Evolutionary conservation across 1,140 invertebrate species (phyloP), one percentile per base, ranked within the genome.

Genomic region (Solen grandis): DNA sequence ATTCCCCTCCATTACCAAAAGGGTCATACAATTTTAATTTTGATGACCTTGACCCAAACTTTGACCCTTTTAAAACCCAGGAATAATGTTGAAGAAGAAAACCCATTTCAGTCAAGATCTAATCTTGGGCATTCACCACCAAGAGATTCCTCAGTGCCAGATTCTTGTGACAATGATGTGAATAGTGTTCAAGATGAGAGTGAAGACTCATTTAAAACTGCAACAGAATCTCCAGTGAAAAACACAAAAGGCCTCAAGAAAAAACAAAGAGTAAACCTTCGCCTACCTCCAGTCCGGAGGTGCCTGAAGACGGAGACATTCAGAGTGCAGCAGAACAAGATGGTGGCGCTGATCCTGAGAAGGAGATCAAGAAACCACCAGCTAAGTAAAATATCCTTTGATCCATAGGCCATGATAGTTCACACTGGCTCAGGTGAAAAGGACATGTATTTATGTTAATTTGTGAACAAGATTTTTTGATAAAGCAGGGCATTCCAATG

Each of bases 21-120:
- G 76, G 76, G 16, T 36, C 65, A 8, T 79, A 79, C 55, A 69
- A 69, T 27, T 35, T 79, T 52, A 79, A 79, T 46, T 79, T 79
- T 79, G 76, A 79, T 70, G 76, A 79, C 16, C 25, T 79, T 5
- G 76, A 79, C 62, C 55, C 69, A 59, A 31, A 54, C 10, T 66
- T 76, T 35, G 74, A 76, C 41, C 74, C 74, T 36, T 76, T 76
- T 29, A 76, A 36, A 60, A 38, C 14, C 41, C 22, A 74, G 41
- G 46, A 52, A 76, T 13, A 25, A 31, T 41, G 38, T 33, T 16
- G 27, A 14, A 33, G 52, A 54, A n/a, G 62, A 66, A 38, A 57
- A 76, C 29, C 74, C 74, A 29, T 76, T 76, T 76, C n/a, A 63
- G 57, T 52, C 36, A 10, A 76, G 66, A 52, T n/a, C 41, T 19